Percentiles rank a stretch among this genome's conserved stretches.
Evolutionary conservation across 2,113 vertebrate species (phyloP).

Genomic region (Hyperoodon ampullatus): DNA sequence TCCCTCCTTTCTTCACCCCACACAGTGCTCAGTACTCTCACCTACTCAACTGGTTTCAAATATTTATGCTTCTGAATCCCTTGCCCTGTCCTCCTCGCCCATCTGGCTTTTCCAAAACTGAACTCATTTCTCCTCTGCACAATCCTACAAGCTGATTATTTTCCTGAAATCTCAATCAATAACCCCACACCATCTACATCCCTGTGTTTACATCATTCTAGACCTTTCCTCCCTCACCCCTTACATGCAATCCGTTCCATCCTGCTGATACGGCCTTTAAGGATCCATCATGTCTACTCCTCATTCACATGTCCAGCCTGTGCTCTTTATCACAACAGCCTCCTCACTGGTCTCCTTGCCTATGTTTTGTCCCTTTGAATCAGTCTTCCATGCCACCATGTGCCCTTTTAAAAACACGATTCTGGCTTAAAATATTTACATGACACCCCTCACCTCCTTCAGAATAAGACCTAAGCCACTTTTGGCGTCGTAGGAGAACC

Average conservation of each 20-base stretch:
- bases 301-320: background rate
- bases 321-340: background rate
- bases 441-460: background rate
- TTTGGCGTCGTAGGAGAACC: background rate
- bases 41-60: background rate
- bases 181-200: background rate
- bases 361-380: background rate
- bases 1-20: background rate
- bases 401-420: background rate
- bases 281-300: background rate
- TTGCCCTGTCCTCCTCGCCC: background rate
- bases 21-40: background rate
- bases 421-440: constrained; percentile 2
- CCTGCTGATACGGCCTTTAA: background rate
- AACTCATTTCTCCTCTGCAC: background rate
- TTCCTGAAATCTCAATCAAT: background rate
- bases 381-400: background rate
- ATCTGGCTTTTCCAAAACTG: background rate
- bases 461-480: background rate
- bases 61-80: background rate
- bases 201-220: background rate
- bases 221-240: background rate
- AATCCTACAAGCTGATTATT: too few relatives aligned
- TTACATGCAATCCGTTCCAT: background rate
- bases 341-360: background rate